phyloP scores from a whole-genome alignment of 2,888 invertebrate genomes.

The Dexiosoma caninum region DNA sequence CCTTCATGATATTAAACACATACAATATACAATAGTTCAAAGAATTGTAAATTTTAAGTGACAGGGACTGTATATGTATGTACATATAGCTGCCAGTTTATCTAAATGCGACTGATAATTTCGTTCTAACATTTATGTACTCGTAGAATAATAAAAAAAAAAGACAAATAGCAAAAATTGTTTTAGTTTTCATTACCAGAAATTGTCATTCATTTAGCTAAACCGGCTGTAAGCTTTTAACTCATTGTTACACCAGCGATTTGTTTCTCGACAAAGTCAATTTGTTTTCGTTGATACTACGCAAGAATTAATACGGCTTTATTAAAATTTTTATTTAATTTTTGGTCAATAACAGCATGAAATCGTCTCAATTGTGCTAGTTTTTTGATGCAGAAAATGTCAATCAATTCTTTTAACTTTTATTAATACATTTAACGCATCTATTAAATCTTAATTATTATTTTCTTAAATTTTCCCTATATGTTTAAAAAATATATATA shows the following conservation, averaged over 20 bases:
- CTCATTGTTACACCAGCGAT: background rate
- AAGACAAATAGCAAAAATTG: no score
- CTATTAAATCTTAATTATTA: slow-evolving; percentile 21
- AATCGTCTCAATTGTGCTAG: slow-evolving; percentile 40
- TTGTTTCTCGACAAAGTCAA: background rate
- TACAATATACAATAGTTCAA: no score
- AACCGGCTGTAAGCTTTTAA: no score
- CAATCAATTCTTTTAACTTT: background rate
- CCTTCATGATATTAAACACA: no score
- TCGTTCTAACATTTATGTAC: no score
- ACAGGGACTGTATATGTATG: no score
- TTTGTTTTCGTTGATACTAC: background rate
- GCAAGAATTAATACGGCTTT: background rate
- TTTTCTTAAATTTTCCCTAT: slow-evolving; percentile 46
- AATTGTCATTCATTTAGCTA: no score
- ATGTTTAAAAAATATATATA: background rate
- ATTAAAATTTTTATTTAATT: slow-evolving; percentile 1
- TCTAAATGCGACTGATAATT: no score
- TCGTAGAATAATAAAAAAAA: no score
- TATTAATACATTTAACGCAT: background rate
- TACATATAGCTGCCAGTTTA: no score
- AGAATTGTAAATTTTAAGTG: no score
- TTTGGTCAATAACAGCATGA: slow-evolving; percentile 56
- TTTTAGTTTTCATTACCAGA: no score
- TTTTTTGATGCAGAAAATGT: slow-evolving; percentile 1